A percentile compares a stretch with the other conserved stretches of the same genome.
Conservation (phyloP, 2,888 invertebrate genomes). For the Philonicus albiceps region DNA sequence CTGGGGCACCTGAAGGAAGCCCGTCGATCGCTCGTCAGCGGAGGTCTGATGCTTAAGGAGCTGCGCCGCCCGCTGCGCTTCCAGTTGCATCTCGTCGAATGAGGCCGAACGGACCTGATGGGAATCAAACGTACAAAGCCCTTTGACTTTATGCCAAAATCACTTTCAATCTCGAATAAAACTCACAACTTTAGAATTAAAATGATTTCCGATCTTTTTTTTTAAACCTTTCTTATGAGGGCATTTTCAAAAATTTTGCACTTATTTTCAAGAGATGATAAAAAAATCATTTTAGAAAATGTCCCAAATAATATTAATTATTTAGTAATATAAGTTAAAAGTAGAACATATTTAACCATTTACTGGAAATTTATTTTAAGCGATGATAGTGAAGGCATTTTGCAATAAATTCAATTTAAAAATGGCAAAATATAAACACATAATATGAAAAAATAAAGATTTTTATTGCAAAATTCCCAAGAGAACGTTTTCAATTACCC, state of each 20-base stretch:
- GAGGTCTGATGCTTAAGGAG: constrained; percentile 52
- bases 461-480: no score
- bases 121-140: constrained; percentile 13
- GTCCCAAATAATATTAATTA: no score
- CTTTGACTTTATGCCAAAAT: background rate
- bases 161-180: background rate
- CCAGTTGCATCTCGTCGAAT: constrained; percentile 88
- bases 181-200: background rate
- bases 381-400: no score
- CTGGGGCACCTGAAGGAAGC: constrained; percentile 73
- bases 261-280: background rate
- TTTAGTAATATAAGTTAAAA: no score
- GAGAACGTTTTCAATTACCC: no score
- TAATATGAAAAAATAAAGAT: no score
- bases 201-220: background rate
- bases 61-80: constrained; percentile 69
- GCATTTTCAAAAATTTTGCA: no score
- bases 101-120: constrained; percentile 81
- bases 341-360: no score
- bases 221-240: background rate
- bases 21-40: constrained; percentile 62
- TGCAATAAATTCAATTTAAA: no score
- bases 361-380: no score
- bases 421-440: no score
- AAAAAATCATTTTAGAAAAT: background rate